phyloP scores from a whole-genome alignment of 1,140 invertebrate species.

The Macrobrachium nipponense region DNA sequence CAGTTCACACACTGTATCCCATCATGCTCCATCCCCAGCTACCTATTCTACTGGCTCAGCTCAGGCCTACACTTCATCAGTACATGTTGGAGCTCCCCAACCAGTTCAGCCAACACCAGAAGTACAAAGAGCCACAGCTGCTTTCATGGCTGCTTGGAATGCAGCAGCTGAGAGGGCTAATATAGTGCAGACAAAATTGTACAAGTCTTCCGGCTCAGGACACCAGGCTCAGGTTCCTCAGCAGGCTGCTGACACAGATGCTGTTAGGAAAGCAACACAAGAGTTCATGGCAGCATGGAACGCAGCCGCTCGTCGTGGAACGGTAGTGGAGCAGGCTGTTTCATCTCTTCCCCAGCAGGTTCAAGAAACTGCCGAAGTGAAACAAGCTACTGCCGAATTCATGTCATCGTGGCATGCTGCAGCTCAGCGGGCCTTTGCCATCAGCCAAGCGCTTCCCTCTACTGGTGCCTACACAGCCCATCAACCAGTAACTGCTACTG shows the following conservation, averaged over 20 bases:
- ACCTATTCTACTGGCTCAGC: conserved; percentile 1
- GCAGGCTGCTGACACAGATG: conserved; percentile 30
- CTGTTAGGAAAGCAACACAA: conserved; percentile 15
- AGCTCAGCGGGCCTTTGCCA: conserved; percentile 14
- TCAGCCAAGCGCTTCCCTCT: not conserved
- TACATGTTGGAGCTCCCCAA: not conserved
- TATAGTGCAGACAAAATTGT: not conserved
- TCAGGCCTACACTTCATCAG: not conserved
- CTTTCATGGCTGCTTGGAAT: conserved; percentile 50
- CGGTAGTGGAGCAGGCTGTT: conserved; percentile 25
- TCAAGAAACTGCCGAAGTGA: conserved; percentile 17
- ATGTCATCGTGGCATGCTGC: conserved; percentile 30
- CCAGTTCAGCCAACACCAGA: conserved; percentile 18
- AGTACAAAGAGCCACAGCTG: conserved; percentile 34
- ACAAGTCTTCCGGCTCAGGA: not conserved
- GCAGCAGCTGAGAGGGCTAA: conserved; percentile 28
- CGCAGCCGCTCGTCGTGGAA: conserved; percentile 23
- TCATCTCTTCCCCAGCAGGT: conserved; percentile 5
- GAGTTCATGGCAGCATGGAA: conserved; percentile 43
- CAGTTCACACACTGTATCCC: not conserved
- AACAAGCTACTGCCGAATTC: conserved; percentile 28
- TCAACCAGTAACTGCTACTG: not conserved
- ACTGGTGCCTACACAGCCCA: not conserved
- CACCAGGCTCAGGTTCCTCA: not conserved
- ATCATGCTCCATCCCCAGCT: conserved; percentile 1